These are phyloP conservation scores for Heliconius hewitsoni DNA, from an alignment of 1,140 invertebrate genomes.

Conservation along the genomic window DNA sequence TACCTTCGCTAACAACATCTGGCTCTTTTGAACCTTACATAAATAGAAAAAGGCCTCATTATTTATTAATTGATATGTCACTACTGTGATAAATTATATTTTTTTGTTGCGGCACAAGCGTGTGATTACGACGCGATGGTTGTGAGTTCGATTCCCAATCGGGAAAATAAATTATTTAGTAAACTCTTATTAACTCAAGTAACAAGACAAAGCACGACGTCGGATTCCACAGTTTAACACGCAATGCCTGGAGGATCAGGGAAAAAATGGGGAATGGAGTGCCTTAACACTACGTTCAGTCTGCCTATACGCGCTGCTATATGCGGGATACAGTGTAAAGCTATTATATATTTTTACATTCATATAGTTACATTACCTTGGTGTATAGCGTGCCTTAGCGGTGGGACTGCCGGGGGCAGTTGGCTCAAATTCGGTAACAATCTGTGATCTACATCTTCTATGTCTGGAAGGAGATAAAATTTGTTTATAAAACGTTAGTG, in stretches of 20 bases:
- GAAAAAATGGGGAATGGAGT: no score
- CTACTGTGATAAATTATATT: background rate
- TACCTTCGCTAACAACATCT: conserved; percentile 17
- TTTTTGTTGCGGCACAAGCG: no score
- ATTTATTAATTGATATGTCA: background rate
- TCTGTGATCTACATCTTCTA: conserved; percentile 74
- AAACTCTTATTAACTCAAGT: no score
- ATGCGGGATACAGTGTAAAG: no score
- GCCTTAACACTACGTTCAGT: no score
- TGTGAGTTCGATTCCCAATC: no score
- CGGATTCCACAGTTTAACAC: no score
- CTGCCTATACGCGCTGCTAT: no score
- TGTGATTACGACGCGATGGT: no score
- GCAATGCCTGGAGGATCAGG: no score
- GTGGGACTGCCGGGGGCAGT: conserved; percentile 44
- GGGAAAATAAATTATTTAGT: no score
- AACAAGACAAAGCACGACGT: background rate
- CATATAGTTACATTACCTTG: conserved; percentile 48
- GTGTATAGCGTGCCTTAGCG: conserved; percentile 37
- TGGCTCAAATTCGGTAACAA: conserved; percentile 47
- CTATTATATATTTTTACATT: background rate
- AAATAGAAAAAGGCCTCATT: conserved; percentile 7
- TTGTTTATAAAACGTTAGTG: no score
- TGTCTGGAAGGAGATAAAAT: conserved; percentile 45
- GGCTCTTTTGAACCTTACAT: conserved; percentile 22